These are phyloP conservation scores for Callithrix jacchus DNA, from an alignment of 2,113 vertebrate genomes.

Conservation along the genomic window DNA sequence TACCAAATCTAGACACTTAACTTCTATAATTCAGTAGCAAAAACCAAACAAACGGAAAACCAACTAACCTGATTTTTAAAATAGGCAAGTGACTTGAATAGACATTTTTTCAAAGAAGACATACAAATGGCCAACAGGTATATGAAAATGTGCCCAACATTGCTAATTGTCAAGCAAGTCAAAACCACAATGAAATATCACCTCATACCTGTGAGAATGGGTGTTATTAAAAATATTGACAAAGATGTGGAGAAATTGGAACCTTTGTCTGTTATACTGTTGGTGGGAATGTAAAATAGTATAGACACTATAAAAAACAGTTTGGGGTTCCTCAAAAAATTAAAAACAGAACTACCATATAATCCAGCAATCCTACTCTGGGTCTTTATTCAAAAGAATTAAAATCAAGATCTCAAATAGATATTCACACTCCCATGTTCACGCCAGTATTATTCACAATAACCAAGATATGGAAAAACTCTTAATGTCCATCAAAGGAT, in stretches of 20 bases:
- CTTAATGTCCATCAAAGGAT: not conserved
- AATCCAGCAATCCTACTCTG: not conserved
- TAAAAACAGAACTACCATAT: not conserved
- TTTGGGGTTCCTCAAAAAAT: not conserved
- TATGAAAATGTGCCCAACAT: not conserved
- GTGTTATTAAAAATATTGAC: not conserved
- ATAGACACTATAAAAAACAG: not conserved
- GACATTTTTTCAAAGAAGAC: not conserved
- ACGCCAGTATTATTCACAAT: not conserved
- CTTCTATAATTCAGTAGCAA: not conserved
- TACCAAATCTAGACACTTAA: not conserved
- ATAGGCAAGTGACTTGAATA: not conserved
- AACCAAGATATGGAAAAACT: not conserved
- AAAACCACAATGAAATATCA: not conserved
- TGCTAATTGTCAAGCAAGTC: not conserved
- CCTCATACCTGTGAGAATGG: not conserved
- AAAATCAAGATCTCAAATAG: not conserved
- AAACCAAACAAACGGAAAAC: too few relatives aligned
- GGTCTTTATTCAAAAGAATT: not conserved
- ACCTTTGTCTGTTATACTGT: not conserved
- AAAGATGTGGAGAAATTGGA: not conserved
- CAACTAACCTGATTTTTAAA: not conserved
- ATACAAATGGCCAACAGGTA: not conserved
- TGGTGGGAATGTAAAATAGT: not conserved
- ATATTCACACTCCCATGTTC: not conserved